Evolutionary conservation across 1,140 invertebrate species (phyloP).

Genomic region (Cyphomyrmex costatus): DNA sequence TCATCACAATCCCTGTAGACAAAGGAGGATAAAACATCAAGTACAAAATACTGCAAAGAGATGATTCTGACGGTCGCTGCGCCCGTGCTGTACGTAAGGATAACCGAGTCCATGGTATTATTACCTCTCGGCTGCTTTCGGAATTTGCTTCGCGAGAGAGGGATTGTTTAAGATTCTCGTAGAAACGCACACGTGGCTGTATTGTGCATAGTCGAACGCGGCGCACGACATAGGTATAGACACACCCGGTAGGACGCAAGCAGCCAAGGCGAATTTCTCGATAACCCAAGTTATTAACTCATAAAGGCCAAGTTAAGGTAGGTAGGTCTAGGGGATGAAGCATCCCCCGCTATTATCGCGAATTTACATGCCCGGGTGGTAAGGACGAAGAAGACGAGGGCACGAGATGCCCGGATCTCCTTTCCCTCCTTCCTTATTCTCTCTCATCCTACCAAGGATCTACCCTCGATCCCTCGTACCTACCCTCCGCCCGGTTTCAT

Average conservation of each 20-base stretch:
- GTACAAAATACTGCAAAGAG: slow-evolving; percentile 21
- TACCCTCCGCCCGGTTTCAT: slow-evolving; percentile 56
- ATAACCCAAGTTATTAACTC: slow-evolving; percentile 86
- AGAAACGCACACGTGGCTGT: slow-evolving; percentile 45
- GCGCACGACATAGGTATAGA: slow-evolving; percentile 30
- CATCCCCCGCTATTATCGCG: slow-evolving; percentile 83
- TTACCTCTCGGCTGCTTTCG: slow-evolving; percentile 49
- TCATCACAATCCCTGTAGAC: slow-evolving; percentile 9
- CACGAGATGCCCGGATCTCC: slow-evolving; percentile 50
- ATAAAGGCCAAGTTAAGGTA: slow-evolving; percentile 84
- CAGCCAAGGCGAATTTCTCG: slow-evolving; percentile 82
- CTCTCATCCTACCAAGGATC: slow-evolving; percentile 15
- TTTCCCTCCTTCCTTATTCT: background rate
- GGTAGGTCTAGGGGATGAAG: slow-evolving; percentile 76
- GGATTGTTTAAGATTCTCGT: slow-evolving; percentile 70
- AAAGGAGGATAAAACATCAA: slow-evolving; percentile 39
- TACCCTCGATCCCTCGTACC: slow-evolving; percentile 37
- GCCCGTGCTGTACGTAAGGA: background rate
- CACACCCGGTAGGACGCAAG: slow-evolving; percentile 33
- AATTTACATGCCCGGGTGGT: slow-evolving; percentile 84
- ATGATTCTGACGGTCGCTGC: slow-evolving; percentile 18
- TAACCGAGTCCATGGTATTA: slow-evolving; percentile 29
- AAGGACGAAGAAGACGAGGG: slow-evolving; percentile 73
- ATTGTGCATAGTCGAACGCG: slow-evolving; percentile 36
- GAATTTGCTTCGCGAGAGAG: slow-evolving; percentile 59